These are phyloP conservation scores for Oscheius sp. DNA, from an alignment of 2,888 invertebrate genomes.

Conservation along the genomic window DNA sequence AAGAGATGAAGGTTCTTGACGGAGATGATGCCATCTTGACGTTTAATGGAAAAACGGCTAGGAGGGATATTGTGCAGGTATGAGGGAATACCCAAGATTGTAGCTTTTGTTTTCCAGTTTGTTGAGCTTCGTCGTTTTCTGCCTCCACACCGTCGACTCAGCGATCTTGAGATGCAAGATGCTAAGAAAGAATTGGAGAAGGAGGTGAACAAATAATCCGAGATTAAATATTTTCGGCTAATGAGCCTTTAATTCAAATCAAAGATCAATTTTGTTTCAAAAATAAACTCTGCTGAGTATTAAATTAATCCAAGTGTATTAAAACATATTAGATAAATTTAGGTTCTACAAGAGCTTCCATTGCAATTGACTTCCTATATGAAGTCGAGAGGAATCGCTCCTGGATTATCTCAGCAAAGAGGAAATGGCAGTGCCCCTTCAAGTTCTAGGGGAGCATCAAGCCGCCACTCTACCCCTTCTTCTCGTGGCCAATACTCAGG, in stretches of 20 bases:
- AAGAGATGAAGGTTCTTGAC: constrained; percentile 77
- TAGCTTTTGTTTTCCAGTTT: constrained; percentile 59
- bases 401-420: too few relatives aligned
- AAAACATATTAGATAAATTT: not conserved
- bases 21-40: constrained; percentile 73
- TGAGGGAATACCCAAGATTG: not conserved
- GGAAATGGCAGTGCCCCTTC: not conserved
- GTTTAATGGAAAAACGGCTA: constrained; percentile 72
- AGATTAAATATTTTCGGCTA: too few relatives aligned
- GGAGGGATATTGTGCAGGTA: constrained; percentile 76
- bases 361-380: constrained; percentile 54
- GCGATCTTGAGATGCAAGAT: constrained; percentile 39
- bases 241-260: too few relatives aligned
- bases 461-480: not conserved
- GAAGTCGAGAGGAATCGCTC: constrained; percentile 41
- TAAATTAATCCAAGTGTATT: not conserved
- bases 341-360: constrained; percentile 58
- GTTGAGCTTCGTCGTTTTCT: constrained; percentile 70
- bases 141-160: constrained; percentile 50
- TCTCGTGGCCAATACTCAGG: constrained; percentile 6
- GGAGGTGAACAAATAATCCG: constrained; percentile 73
- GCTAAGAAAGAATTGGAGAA: constrained; percentile 73
- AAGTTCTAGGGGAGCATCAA: constrained; percentile 12
- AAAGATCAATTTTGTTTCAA: too few relatives aligned
- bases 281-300: too few relatives aligned